Evolutionary conservation across 2,113 vertebrate genomes (phyloP).

Genomic region (Syngnathus scovelli): DNA sequence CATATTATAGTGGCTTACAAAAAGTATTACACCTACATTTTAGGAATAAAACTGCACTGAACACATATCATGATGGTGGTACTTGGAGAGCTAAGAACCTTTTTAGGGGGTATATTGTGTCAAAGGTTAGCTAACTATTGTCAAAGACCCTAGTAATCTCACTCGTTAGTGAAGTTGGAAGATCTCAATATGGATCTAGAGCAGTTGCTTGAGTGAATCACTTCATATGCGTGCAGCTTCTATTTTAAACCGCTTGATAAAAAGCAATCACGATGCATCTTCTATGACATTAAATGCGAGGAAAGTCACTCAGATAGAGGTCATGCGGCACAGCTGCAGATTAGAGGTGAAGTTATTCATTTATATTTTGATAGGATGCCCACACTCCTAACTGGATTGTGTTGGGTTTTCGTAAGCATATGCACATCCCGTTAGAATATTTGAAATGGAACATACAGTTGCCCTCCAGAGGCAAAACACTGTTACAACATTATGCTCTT

Average conservation of each 20-base stretch:
- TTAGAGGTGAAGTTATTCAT: conserved; percentile 28
- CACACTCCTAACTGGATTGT: conserved; percentile 22
- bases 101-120: not conserved
- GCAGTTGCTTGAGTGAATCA: not conserved
- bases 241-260: not conserved
- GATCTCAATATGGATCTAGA: not conserved
- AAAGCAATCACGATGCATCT: not conserved
- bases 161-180: not conserved
- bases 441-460: conserved; percentile 36
- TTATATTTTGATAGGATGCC: conserved; percentile 25
- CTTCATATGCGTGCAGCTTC: not conserved
- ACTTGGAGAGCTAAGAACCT: too few species aligned
- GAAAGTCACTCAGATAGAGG: conserved; percentile 22
- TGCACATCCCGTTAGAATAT: conserved; percentile 29
- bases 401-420: conserved; percentile 28
- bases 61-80: too few species aligned
- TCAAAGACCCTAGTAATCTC: not conserved
- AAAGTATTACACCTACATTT: too few species aligned
- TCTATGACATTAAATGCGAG: conserved; percentile 28
- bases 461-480: conserved; percentile 47
- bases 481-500: conserved; percentile 54
- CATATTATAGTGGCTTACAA: too few species aligned
- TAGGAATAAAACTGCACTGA: too few species aligned
- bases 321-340: conserved; percentile 19
- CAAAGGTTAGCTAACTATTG: not conserved